Conservation (phyloP, 2,888 invertebrate species). For the Brenthis ino region DNA sequence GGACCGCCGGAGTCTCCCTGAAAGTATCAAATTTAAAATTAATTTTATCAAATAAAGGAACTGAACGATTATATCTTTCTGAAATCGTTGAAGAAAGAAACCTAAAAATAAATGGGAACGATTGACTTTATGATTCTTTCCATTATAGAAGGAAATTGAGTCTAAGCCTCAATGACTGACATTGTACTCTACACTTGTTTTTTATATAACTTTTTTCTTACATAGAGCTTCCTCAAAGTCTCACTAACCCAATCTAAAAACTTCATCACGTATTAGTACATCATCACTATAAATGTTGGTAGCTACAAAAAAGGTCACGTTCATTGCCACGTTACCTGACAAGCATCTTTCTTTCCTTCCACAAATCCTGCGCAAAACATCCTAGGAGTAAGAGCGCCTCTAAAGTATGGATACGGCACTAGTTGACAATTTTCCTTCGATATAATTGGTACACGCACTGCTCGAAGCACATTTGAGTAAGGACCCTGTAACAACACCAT, state of each 20-base stretch:
- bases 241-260: too few species aligned
- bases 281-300: too few species aligned
- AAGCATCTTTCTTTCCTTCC: slow-evolving; percentile 71
- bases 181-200: too few species aligned
- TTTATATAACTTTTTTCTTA: too few species aligned
- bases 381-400: slow-evolving; percentile 64
- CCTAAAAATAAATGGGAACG: too few species aligned
- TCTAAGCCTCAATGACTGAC: too few species aligned
- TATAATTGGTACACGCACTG: slow-evolving; percentile 70
- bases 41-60: background rate
- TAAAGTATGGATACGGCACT: slow-evolving; percentile 70
- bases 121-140: too few species aligned
- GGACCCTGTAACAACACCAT: slow-evolving; percentile 57
- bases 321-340: slow-evolving; percentile 57
- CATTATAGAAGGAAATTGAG: too few species aligned
- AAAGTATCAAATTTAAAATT: slow-evolving; percentile 34
- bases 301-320: background rate
- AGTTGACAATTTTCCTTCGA: slow-evolving; percentile 68
- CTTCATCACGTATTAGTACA: too few species aligned
- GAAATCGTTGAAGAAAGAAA: too few species aligned
- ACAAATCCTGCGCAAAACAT: slow-evolving; percentile 77
- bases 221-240: too few species aligned
- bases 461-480: slow-evolving; percentile 63
- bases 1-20: slow-evolving; percentile 79
- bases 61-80: too few species aligned